Evolutionary conservation across 2,797 vertebrate species (phyloP).

Genomic region (Peromyscus melanophrys): DNA sequence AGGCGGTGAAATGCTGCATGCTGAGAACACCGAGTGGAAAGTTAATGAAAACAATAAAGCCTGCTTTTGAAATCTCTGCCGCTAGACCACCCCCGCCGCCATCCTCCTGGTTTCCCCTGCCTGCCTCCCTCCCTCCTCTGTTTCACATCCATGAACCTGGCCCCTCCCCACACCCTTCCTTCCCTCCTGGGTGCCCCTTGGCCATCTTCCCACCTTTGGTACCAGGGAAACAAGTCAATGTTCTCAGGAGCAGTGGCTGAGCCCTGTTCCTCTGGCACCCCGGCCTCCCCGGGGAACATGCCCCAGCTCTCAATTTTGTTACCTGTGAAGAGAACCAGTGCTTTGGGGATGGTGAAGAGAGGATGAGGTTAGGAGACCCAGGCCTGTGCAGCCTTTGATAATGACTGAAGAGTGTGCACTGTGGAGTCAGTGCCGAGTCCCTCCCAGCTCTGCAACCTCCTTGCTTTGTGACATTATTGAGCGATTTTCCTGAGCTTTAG

Average conservation of each 20-base stretch:
- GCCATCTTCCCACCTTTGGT: background rate
- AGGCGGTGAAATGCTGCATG: background rate
- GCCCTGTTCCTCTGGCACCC: background rate
- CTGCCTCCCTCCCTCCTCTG: background rate
- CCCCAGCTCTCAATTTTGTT: background rate
- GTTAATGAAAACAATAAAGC: slow-evolving; percentile 59
- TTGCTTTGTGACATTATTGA: slow-evolving; percentile 3
- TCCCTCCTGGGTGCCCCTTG: background rate
- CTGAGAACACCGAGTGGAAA: background rate
- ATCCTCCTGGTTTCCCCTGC: background rate
- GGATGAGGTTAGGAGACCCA: background rate
- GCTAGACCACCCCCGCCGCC: background rate
- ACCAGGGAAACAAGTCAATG: background rate
- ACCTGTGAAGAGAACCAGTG: background rate
- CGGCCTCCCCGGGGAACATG: background rate
- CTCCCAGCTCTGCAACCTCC: background rate
- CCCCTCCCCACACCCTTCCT: background rate
- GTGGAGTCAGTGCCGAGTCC: background rate
- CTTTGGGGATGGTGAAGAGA: background rate
- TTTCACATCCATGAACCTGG: background rate
- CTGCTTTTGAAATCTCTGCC: background rate
- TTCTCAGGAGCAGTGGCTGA: background rate
- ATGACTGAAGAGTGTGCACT: background rate
- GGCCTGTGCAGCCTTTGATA: background rate
- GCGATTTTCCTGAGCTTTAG: background rate